phyloP scores from a whole-genome alignment of 1,140 invertebrate genomes.

The Cotesia chilonis region DNA sequence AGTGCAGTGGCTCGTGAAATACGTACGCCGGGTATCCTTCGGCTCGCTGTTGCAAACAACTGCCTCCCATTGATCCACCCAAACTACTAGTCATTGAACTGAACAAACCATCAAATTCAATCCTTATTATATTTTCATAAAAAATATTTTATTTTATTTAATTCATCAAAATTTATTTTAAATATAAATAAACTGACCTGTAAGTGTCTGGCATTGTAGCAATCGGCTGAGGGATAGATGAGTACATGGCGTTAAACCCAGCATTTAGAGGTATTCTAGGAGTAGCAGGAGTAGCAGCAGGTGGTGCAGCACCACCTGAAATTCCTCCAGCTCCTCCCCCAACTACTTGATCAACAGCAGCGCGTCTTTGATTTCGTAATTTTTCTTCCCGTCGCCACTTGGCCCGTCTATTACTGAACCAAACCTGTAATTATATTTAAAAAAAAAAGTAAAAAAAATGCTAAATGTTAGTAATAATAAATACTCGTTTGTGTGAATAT shows the following conservation, averaged over 20 bases:
- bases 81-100: conserved; percentile 84
- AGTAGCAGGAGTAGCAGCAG: conserved; percentile 68
- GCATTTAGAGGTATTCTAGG: conserved; percentile 83
- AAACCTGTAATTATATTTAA: conserved; percentile 74
- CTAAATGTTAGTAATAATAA: background rate
- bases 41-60: conserved; percentile 90
- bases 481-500: background rate
- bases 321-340: conserved; percentile 61
- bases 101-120: conserved; percentile 43
- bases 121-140: conserved; percentile 9
- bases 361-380: conserved; percentile 85
- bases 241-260: conserved; percentile 95
- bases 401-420: conserved; percentile 98
- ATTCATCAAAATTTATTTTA: background rate
- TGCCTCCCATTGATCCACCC: conserved; percentile 79
- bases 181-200: conserved; percentile 71
- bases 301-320: conserved; percentile 66
- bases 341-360: conserved; percentile 68
- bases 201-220: conserved; percentile 93
- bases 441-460: background rate
- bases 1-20: conserved; percentile 89
- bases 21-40: conserved; percentile 87
- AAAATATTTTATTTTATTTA: background rate
- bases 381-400: conserved; percentile 99
- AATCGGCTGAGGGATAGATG: conserved; percentile 92